Conservation (phyloP, 2,113 vertebrate species). For the Polypterus bichir region DNA sequence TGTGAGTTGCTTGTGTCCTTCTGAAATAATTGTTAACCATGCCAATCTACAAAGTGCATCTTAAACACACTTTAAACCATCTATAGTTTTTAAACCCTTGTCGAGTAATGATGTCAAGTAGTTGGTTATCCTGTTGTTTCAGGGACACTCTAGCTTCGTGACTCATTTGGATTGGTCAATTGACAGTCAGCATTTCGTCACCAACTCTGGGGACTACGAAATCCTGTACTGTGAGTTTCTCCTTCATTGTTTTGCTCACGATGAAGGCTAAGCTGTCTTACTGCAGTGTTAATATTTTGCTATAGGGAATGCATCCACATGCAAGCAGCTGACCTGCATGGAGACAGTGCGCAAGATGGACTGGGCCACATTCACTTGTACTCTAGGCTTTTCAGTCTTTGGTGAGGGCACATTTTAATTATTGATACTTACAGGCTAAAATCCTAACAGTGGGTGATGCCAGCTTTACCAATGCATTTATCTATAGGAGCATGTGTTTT, state of each 20-base stretch:
- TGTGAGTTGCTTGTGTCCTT: constrained; percentile 21
- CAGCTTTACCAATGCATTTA: background rate
- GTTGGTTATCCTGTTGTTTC: background rate
- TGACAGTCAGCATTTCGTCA: constrained; percentile 69
- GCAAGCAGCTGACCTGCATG: constrained; percentile 68
- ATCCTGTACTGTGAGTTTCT: constrained; percentile 71
- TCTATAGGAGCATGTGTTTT: background rate
- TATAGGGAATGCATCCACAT: constrained; percentile 61
- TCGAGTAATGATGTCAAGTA: background rate
- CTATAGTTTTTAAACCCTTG: no score
- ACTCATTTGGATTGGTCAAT: constrained; percentile 75
- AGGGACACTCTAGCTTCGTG: constrained; percentile 85
- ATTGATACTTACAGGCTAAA: background rate
- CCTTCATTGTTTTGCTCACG: background rate
- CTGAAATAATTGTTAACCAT: no score
- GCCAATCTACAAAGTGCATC: no score
- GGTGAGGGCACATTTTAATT: constrained; percentile 42
- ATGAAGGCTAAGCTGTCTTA: no score
- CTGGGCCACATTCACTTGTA: constrained; percentile 68
- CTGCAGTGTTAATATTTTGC: background rate
- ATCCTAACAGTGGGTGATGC: background rate
- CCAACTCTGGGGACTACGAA: constrained; percentile 85
- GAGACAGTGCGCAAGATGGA: constrained; percentile 61
- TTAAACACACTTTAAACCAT: no score
- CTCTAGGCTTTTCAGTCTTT: constrained; percentile 64